Evolutionary conservation across 1,140 invertebrate genomes (phyloP).

Genomic region (Bombus turneri): DNA sequence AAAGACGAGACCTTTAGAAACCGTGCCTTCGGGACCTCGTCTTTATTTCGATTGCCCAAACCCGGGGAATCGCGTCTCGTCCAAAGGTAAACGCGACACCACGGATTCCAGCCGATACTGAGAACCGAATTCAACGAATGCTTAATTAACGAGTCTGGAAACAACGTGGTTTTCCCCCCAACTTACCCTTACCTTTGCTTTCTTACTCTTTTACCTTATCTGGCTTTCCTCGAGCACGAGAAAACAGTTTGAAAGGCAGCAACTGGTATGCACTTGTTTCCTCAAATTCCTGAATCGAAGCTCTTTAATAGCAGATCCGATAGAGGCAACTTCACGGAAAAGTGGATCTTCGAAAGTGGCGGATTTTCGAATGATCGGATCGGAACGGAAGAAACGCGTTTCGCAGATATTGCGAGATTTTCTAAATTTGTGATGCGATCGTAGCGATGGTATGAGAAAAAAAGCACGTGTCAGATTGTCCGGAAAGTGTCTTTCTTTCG

Average conservation of each 20-base stretch:
- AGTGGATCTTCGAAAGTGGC: no score
- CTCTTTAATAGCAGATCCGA: neutral
- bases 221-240: no score
- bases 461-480: no score
- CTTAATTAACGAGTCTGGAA: constrained; percentile 56
- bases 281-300: neutral
- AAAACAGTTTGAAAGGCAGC: constrained; percentile 19
- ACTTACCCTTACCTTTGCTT: neutral
- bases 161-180: neutral
- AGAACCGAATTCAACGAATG: constrained; percentile 28
- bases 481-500: no score
- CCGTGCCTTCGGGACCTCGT: neutral
- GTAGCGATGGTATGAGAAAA: no score
- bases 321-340: no score
- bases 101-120: neutral
- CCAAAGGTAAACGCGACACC: neutral
- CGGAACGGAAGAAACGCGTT: no score
- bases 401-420: no score
- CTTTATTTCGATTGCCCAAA: constrained; percentile 32
- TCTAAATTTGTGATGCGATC: no score
- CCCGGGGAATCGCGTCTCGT: neutral
- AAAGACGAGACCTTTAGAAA: neutral
- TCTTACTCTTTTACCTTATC: neutral
- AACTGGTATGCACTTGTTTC: neutral
- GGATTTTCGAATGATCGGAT: no score